Conservation (phyloP, 1,140 invertebrate species). For the Drosophila pseudoobscura region DNA sequence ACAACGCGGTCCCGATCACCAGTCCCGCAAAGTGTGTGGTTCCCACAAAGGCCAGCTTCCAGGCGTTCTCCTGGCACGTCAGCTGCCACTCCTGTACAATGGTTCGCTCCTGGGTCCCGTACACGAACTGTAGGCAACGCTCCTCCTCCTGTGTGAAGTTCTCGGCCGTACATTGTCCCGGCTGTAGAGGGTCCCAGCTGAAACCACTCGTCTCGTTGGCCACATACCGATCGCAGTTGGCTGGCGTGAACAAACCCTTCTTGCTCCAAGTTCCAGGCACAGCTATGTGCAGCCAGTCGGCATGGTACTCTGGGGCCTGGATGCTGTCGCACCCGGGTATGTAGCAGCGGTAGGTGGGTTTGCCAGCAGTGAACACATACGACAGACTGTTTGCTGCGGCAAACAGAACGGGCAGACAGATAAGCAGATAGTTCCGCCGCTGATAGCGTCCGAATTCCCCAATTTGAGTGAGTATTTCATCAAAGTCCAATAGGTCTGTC, state of each 20-base stretch:
- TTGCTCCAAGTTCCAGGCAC: slow-evolving; percentile 81
- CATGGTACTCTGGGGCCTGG: slow-evolving; percentile 68
- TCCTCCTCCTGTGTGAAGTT: slow-evolving; percentile 62
- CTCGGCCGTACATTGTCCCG: slow-evolving; percentile 62
- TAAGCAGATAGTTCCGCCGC: slow-evolving; percentile 84
- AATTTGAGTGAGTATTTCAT: slow-evolving; percentile 84
- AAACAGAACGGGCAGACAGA: slow-evolving; percentile 86
- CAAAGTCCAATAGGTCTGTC: slow-evolving; percentile 52
- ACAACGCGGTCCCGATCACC: slow-evolving; percentile 85
- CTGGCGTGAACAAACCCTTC: slow-evolving; percentile 66
- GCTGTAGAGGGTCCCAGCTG: background rate
- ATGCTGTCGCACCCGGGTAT: slow-evolving; percentile 84
- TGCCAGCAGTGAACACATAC: slow-evolving; percentile 86
- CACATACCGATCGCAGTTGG: slow-evolving; percentile 58
- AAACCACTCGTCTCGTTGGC: slow-evolving; percentile 16
- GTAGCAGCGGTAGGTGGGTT: slow-evolving; percentile 84
- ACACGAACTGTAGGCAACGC: slow-evolving; percentile 84
- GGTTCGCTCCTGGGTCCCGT: slow-evolving; percentile 83
- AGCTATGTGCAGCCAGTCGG: slow-evolving; percentile 83
- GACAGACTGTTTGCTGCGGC: slow-evolving; percentile 86
- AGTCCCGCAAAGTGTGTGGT: slow-evolving; percentile 86
- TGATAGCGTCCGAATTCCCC: slow-evolving; percentile 86
- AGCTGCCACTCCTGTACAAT: slow-evolving; percentile 86
- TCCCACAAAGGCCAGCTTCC: slow-evolving; percentile 87
- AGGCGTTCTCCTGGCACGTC: slow-evolving; percentile 86